phyloP scores from a whole-genome alignment of 2,113 vertebrate genomes.

The Ameiurus melas region DNA sequence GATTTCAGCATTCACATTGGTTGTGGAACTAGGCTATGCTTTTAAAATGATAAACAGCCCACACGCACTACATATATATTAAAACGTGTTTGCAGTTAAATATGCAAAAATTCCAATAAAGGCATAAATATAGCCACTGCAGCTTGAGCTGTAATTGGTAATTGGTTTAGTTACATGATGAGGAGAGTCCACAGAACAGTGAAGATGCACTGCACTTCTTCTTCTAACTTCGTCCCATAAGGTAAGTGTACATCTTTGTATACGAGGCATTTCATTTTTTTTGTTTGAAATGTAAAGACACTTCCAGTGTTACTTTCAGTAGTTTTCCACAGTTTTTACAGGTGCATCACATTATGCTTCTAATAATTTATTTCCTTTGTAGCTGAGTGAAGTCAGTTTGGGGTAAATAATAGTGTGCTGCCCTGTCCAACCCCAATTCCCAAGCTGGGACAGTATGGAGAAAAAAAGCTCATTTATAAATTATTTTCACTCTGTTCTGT shows the following conservation, averaged over 20 bases:
- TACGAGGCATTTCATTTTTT: background rate
- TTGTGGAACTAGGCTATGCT: background rate
- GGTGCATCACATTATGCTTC: background rate
- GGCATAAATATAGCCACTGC: background rate
- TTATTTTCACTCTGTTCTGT: no score
- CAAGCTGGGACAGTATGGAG: no score
- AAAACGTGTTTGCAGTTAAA: background rate
- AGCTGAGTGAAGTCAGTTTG: background rate
- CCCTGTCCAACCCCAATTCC: no score
- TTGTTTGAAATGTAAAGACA: background rate
- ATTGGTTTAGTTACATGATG: background rate
- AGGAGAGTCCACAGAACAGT: background rate
- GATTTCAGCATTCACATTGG: background rate
- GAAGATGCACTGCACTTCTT: background rate
- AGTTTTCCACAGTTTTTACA: background rate
- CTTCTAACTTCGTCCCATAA: background rate
- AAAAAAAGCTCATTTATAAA: no score
- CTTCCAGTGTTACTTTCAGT: background rate
- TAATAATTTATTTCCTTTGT: background rate
- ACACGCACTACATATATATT: background rate
- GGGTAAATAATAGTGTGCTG: background rate
- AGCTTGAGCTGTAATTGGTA: slow-evolving; percentile 8
- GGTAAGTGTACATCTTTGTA: background rate
- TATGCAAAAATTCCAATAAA: background rate
- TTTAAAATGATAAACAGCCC: background rate